Evolutionary conservation across 2,888 invertebrate species (phyloP).

Genomic region (Mesochorus sp.): DNA sequence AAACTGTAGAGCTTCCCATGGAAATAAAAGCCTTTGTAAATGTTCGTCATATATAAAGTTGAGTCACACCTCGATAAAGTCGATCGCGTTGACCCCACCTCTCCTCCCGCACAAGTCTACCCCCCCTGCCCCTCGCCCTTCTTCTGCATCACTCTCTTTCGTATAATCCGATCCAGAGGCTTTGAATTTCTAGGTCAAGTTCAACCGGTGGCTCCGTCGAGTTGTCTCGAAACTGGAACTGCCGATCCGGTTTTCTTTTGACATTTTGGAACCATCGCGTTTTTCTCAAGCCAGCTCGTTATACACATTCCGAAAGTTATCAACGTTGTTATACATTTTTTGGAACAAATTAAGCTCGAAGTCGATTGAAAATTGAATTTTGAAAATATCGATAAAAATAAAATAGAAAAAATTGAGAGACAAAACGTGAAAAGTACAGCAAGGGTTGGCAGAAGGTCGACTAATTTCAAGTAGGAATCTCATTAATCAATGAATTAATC

Average conservation of each 20-base stretch:
- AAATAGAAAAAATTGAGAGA: background rate
- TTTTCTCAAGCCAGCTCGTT: background rate
- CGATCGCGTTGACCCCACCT: constrained; percentile 38
- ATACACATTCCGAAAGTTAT: background rate
- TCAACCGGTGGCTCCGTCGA: constrained; percentile 36
- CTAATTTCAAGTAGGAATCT: background rate
- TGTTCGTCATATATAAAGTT: background rate
- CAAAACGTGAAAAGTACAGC: too few relatives aligned
- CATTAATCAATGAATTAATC: too few relatives aligned
- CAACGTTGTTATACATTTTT: too few relatives aligned
- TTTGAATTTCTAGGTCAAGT: constrained; percentile 52
- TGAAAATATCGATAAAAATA: too few relatives aligned
- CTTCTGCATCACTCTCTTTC: background rate
- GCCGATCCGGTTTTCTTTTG: background rate
- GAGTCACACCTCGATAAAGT: constrained; percentile 55
- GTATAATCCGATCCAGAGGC: background rate
- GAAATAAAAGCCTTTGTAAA: background rate
- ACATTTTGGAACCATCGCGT: background rate
- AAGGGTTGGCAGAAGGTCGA: background rate
- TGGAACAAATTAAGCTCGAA: too few relatives aligned
- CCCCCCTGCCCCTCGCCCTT: background rate
- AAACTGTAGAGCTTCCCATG: background rate
- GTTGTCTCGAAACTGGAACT: constrained; percentile 13
- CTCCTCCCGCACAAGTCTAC: background rate
- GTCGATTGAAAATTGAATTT: too few relatives aligned